A percentile compares a stretch with the other conserved stretches of the same genome.
These are phyloP conservation scores for Podotricha telesiphe DNA, from an alignment of 2,888 invertebrate genomes.

Conservation along the genomic window DNA sequence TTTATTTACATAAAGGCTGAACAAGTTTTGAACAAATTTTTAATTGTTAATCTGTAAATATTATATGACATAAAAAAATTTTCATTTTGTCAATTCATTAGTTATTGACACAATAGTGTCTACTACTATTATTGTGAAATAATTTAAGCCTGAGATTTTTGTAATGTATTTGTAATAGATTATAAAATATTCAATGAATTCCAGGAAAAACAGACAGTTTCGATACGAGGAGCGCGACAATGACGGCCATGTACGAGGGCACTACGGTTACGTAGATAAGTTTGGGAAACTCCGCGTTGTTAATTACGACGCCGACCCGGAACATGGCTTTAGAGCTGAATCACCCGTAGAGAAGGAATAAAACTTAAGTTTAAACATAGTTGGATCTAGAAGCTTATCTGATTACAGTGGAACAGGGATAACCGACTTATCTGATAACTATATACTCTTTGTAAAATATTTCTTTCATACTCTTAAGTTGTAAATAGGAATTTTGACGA, in stretches of 20 bases:
- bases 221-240: constrained; percentile 90
- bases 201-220: constrained; percentile 91
- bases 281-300: constrained; percentile 89
- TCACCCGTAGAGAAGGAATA: constrained; percentile 58
- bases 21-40: no score
- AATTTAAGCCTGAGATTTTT: neutral
- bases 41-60: no score
- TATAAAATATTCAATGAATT: constrained; percentile 49
- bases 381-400: neutral
- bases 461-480: neutral
- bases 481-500: neutral
- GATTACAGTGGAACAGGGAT: neutral
- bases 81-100: no score
- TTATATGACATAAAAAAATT: no score
- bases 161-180: neutral
- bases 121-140: neutral
- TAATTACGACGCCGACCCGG: constrained; percentile 89
- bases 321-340: constrained; percentile 87
- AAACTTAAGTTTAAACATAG: constrained; percentile 14
- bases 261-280: constrained; percentile 91
- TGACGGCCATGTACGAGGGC: constrained; percentile 89
- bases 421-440: no score
- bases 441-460: neutral
- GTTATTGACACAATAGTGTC: no score
- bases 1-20: no score